A percentile compares a stretch with the other conserved stretches of the same genome.
These are phyloP conservation scores for Novumbra hubbsi DNA, from an alignment of 2,797 vertebrate genomes.

Conservation along the genomic window DNA sequence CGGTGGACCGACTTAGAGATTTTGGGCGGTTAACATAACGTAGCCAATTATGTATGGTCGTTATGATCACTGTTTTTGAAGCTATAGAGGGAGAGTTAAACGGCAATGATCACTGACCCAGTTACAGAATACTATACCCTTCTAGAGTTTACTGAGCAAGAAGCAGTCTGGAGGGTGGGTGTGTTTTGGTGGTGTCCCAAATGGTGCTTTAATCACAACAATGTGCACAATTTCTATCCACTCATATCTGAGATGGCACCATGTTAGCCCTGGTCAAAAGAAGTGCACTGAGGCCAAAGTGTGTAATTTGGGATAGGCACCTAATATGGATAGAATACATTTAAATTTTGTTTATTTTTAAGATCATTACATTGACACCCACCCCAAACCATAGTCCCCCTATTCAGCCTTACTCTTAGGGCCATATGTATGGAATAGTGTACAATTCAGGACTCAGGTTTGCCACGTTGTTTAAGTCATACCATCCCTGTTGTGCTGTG, in stretches of 20 bases:
- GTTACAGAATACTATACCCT: conserved; percentile 29
- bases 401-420: neutral
- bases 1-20: neutral
- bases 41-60: neutral
- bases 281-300: neutral
- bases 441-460: neutral
- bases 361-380: neutral
- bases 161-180: conserved; percentile 16
- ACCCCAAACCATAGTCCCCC: no score
- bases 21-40: neutral
- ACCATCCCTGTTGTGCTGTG: neutral
- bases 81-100: conserved; percentile 34
- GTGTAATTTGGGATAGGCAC: neutral
- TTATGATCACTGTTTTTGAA: conserved; percentile 2
- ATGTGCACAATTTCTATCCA: neutral
- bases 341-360: neutral
- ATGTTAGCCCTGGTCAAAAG: neutral
- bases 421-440: neutral
- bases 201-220: neutral
- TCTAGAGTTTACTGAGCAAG: conserved; percentile 20
- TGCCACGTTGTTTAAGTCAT: neutral
- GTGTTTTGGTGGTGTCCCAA: neutral
- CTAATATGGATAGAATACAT: neutral
- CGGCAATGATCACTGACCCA: conserved; percentile 57
- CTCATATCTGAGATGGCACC: neutral